Conservation (phyloP, 2,888 invertebrate genomes). For the Sinotaia quadrata region DNA sequence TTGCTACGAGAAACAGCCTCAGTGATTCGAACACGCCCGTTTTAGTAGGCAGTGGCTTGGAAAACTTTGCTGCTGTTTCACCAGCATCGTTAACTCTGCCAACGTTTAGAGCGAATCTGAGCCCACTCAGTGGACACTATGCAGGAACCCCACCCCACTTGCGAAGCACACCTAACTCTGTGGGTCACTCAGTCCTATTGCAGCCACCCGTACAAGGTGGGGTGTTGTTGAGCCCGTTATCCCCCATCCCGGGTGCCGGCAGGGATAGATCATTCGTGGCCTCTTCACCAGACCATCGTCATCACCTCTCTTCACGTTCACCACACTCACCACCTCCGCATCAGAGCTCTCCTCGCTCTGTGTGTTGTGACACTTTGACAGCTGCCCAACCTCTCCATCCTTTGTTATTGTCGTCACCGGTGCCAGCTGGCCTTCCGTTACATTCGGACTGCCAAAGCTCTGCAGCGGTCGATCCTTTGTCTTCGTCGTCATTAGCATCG, state of each 20-base stretch:
- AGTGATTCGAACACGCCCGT: background rate
- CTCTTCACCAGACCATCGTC: slow-evolving; percentile 31
- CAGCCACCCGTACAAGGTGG: slow-evolving; percentile 3
- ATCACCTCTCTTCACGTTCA: slow-evolving; percentile 24
- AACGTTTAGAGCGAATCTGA: slow-evolving; percentile 21
- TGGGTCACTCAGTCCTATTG: no score
- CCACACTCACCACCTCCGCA: slow-evolving; percentile 11
- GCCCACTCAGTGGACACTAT: no score
- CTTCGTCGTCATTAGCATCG: slow-evolving; percentile 22
- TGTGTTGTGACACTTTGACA: slow-evolving; percentile 4
- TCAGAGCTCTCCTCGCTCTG: slow-evolving; percentile 2
- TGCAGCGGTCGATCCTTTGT: slow-evolving; percentile 16
- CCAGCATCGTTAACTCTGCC: slow-evolving; percentile 14
- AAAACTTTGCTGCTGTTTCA: slow-evolving; percentile 8
- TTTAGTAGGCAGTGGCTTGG: background rate
- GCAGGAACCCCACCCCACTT: no score
- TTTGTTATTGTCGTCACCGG: slow-evolving; percentile 24
- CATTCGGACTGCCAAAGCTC: slow-evolving; percentile 26
- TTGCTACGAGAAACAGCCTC: slow-evolving; percentile 2
- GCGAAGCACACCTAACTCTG: no score
- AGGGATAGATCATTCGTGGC: slow-evolving; percentile 27
- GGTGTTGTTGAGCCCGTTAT: slow-evolving; percentile 21
- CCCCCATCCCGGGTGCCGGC: slow-evolving; percentile 4
- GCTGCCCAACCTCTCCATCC: slow-evolving; percentile 9
- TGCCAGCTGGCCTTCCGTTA: slow-evolving; percentile 21